Percentiles rank a stretch among this genome's conserved stretches.
Conservation (phyloP, 2,888 invertebrate genomes). For the Pterobdella sp. region DNA sequence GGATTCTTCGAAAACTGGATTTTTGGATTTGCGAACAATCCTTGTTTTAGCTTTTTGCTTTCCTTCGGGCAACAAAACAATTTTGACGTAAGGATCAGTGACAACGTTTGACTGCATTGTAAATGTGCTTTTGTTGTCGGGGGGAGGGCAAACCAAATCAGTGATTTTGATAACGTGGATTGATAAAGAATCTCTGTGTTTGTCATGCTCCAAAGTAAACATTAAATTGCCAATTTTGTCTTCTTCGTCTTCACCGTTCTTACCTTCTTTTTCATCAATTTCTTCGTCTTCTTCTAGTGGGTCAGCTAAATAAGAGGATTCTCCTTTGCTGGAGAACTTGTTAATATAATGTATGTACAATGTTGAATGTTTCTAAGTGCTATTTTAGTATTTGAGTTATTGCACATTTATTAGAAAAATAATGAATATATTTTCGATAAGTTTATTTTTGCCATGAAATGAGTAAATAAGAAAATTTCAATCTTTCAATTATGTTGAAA, state of each 20-base stretch:
- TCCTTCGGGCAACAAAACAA: slow-evolving; percentile 91
- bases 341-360: not conserved
- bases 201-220: slow-evolving; percentile 80
- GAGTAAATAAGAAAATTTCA: not conserved
- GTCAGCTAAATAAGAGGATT: not conserved
- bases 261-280: slow-evolving; percentile 50
- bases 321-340: slow-evolving; percentile 17
- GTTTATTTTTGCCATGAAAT: too few relatives aligned
- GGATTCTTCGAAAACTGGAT: slow-evolving; percentile 95
- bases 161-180: slow-evolving; percentile 85
- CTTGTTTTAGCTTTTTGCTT: slow-evolving; percentile 94
- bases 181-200: slow-evolving; percentile 79
- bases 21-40: slow-evolving; percentile 86
- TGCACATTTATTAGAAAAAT: too few relatives aligned
- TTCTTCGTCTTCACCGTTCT: slow-evolving; percentile 45
- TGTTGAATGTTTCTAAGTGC: too few relatives aligned
- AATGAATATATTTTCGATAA: not conserved
- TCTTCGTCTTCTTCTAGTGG: slow-evolving; percentile 47
- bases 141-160: slow-evolving; percentile 63
- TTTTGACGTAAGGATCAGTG: slow-evolving; percentile 92
- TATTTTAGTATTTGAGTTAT: too few relatives aligned
- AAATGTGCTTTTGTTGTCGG: not conserved
- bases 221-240: slow-evolving; percentile 70
- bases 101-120: slow-evolving; percentile 58
- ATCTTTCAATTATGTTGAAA: too few relatives aligned